Base-by-base conservation (phyloP, 2,113 vertebrate species). In the Phycodurus eques region DNA sequence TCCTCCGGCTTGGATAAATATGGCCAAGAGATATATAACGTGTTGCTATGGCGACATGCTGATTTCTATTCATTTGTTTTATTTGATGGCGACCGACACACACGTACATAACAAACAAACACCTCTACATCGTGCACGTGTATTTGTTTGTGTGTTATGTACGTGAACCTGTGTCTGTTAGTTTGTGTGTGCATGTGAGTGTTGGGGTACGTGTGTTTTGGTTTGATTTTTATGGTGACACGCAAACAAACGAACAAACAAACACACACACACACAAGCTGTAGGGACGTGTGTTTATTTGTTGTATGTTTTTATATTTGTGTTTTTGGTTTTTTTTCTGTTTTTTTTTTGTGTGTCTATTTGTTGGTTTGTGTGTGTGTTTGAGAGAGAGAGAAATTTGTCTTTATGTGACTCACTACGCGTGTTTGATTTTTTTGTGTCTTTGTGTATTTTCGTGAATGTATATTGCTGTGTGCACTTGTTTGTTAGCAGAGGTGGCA, bases 1-100 rank as follows among this genome's bases (percentile, higher is more conserved):
- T 65, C 57, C 53, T 62, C 72, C 33, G 20, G 70, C 71, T 83
- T 80, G 81, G 87, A 87, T 89, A 90, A 91, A 91, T 91, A 85
- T 84, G 89, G 87, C 86, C 88, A 84, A 83, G 84, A 89, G 91
- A 92, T 87, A 90, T 89, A 88, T 89, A 93, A 89, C 76, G 88
- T 92, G 92, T 93, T 93, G 90, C 92, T 89, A 93, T 93, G 92
- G 92, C 87, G 91, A 93, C 31, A 14, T 11, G 14, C 31, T 35
- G 59, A 8, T 61, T 35, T 57, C 67, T 75, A 11, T 78, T 78
- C 65, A 59, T 74, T 67, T 82, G 68, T 74, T 68, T 77, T 78
- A 70, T 68, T 83, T 86, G 79, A 76, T 88, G 83, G 84, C 49
- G n/a, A 56, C 53, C 15, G 4, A 54, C 19, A 10, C 53, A 56